Base-by-base conservation (phyloP, 2,888 invertebrate genomes). In the Coenonympha arcania region DNA sequence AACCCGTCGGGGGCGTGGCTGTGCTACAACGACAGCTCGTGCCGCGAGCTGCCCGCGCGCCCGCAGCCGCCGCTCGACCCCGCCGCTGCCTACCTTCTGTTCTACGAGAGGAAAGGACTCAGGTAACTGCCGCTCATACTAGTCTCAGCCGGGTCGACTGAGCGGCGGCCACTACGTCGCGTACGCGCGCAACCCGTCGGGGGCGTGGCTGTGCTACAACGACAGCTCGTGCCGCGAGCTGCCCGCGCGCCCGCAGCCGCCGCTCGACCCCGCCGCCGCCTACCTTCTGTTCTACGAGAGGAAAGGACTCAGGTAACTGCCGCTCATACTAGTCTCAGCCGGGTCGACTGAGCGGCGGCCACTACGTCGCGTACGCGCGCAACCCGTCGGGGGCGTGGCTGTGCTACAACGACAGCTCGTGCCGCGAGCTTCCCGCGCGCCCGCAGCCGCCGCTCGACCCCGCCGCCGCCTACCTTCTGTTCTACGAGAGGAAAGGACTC, bases 81-180 rank as follows among this genome's bases (percentile, higher is more conserved):
- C n/a, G n/a, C n/a, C n/a, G n/a, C n/a, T n/a, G n/a, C n/a, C n/a
- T n/a, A n/a, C n/a, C n/a, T n/a, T n/a, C n/a, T n/a, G n/a, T n/a
- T n/a, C n/a, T n/a, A n/a, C n/a, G n/a, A n/a, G n/a, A n/a, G n/a
- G n/a, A n/a, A n/a, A n/a, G n/a, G n/a, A n/a, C n/a, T n/a, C n/a
- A n/a, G n/a, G n/a, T n/a, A n/a, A n/a, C n/a, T n/a, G n/a, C n/a
- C n/a, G n/a, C n/a, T n/a, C n/a, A 28, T 41, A 31, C 6, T 83
- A 95, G 95, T 95, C 94, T 58, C 97, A 97, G 87, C 93, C 94
- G 42, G 97, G 96, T 6, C 92, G 95, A 79, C 81, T 97, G 66
- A 94, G 93, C 68, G 95, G 95, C 57, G 96, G 97, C 6, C 97
- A 97, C 83, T 97, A 97, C 86, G 93, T 96, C 63, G 92, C 95